Evolutionary conservation across 2,888 invertebrate genomes (phyloP).

Genomic region (Cheilosia pagana): DNA sequence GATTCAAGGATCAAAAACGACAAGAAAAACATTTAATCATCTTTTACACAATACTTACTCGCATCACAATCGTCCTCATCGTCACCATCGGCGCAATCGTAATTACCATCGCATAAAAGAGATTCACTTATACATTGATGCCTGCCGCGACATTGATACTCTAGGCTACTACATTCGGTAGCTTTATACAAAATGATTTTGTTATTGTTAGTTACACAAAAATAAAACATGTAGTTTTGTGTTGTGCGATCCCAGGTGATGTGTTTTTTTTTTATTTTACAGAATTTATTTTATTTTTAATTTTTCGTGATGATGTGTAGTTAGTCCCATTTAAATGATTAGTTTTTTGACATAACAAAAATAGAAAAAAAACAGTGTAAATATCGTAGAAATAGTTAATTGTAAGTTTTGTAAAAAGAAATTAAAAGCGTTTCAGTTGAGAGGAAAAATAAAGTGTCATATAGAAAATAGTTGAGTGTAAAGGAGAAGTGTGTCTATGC

Average conservation of each 20-base stretch:
- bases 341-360: constrained; percentile 54
- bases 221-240: constrained; percentile 37
- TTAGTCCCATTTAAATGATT: constrained; percentile 60
- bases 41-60: constrained; percentile 78
- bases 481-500: not conserved
- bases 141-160: constrained; percentile 82
- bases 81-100: constrained; percentile 81
- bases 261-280: constrained; percentile 53
- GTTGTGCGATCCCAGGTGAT: constrained; percentile 74
- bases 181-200: constrained; percentile 76
- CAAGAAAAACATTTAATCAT: not conserved
- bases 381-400: constrained; percentile 4
- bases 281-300: constrained; percentile 55
- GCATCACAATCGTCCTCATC: constrained; percentile 83
- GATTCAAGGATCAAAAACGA: not conserved
- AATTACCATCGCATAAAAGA: constrained; percentile 81
- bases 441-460: not conserved
- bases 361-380: constrained; percentile 42
- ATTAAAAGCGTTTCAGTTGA: constrained; percentile 13
- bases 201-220: constrained; percentile 74
- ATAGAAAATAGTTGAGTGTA: not conserved
- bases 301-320: constrained; percentile 61
- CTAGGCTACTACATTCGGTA: constrained; percentile 81
- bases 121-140: constrained; percentile 81
- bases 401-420: constrained; percentile 47